phyloP scores from a whole-genome alignment of 1,140 invertebrate species.

The Cherax quadricarinatus region DNA sequence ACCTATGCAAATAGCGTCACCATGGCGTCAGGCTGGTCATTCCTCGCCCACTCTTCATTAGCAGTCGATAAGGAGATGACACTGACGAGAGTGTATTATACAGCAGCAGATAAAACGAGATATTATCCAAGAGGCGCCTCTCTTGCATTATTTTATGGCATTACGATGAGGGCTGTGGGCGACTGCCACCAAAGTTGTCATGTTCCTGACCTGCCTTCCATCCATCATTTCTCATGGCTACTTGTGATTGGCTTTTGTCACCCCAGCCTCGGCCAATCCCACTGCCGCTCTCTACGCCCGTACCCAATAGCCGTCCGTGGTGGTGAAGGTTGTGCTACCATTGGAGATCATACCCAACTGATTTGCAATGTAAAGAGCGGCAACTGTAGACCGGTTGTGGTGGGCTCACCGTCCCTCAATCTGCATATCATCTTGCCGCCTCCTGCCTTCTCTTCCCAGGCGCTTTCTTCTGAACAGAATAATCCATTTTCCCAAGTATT shows the following conservation, averaged over 20 bases:
- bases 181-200: not conserved
- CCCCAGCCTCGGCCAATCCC: slow-evolving; percentile 21
- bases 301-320: slow-evolving; percentile 2
- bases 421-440: not conserved
- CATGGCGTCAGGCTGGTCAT: not conserved
- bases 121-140: not conserved
- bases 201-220: slow-evolving; percentile 4
- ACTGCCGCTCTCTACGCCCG: not conserved
- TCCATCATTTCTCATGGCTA: slow-evolving; percentile 25
- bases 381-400: not conserved
- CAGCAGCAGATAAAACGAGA: not conserved
- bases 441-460: not conserved
- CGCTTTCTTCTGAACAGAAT: not conserved
- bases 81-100: slow-evolving; percentile 7
- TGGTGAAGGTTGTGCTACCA: not conserved
- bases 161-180: not conserved
- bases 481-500: not conserved
- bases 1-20: not conserved
- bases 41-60: slow-evolving; percentile 16
- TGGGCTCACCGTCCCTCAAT: not conserved
- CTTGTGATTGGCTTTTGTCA: slow-evolving; percentile 47
- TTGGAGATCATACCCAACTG: slow-evolving; percentile 20
- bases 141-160: not conserved
- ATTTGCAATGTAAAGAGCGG: slow-evolving; percentile 58
- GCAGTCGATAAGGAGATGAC: not conserved